These are phyloP conservation scores for Zophobas atratus DNA, from an alignment of 1,140 invertebrate genomes.

Conservation along the genomic window DNA sequence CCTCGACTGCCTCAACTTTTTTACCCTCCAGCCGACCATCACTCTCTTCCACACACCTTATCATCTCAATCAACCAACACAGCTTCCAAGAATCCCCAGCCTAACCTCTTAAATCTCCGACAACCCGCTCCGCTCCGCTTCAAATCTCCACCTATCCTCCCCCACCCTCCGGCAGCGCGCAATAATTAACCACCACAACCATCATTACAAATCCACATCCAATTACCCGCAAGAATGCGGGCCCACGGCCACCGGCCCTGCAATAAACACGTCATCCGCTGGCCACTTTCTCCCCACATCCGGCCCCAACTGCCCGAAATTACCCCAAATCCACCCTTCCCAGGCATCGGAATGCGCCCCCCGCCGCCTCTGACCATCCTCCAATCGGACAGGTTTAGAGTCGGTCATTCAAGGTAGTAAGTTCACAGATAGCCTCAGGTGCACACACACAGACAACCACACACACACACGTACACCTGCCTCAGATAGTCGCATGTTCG, in stretches of 20 bases:
- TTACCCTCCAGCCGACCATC: too few relatives aligned
- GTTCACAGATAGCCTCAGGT: conserved; percentile 54
- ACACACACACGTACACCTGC: conserved; percentile 32
- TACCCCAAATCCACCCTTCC: conserved; percentile 7
- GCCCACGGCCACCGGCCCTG: not conserved
- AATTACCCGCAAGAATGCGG: not conserved
- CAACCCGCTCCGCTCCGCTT: not conserved
- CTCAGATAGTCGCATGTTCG: conserved; percentile 31
- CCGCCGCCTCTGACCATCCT: conserved; percentile 42
- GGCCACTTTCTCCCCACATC: not conserved
- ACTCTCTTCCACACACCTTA: too few relatives aligned
- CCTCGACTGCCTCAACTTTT: too few relatives aligned
- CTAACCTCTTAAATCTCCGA: too few relatives aligned
- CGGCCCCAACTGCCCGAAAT: not conserved
- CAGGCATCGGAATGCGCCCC: conserved; percentile 46
- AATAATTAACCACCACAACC: not conserved
- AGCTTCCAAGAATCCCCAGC: too few relatives aligned
- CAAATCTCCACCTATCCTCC: not conserved
- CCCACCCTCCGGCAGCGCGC: too few relatives aligned
- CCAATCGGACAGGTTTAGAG: conserved; percentile 51
- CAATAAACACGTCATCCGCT: not conserved
- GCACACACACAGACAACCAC: conserved; percentile 25
- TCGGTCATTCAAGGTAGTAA: conserved; percentile 58
- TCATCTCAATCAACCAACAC: too few relatives aligned
- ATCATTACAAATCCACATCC: not conserved